Evolutionary conservation across 2,797 vertebrate genomes (phyloP), one percentile per base, ranked within the genome.

Genomic region (Gallirallus australis): DNA sequence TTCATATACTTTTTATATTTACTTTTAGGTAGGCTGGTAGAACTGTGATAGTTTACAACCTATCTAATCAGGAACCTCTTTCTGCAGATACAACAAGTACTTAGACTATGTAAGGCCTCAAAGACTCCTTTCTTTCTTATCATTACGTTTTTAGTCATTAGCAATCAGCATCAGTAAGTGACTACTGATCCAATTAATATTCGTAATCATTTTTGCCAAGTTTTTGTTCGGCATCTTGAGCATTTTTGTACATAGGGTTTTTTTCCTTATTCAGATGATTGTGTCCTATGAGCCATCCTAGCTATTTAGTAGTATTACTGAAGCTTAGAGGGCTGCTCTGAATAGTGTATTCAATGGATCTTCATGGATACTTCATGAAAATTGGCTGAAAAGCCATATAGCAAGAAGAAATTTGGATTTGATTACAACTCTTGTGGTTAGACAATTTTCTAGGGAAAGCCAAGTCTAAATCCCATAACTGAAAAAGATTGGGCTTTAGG

Each of bases 211-310:
- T 57, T 90, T 79, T 61, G 19, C 11, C 24, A 85, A 35, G 5
- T 54, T 17, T 69, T 90, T 65, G 3, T 8, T 30, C 66, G 27
- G 23, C 48, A 82, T n/a, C 17, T 59, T 79, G 16, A 35, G 11
- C 0, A 16, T 52, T 87, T 82, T 65, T 52, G 18, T 60, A 2
- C 8, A 17, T 3, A 28, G 47, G 42, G 45, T 20, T 48, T 0
- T 2, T 31, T 78, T 42, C 72, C 64, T 81, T 1, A 33, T 88
- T 79, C 40, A 47, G 28, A 8, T 66, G 6, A 20, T 52, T 83
- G 42, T 59, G 27, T 42, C 28, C n/a, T 25, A n/a, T 69, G 61
- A 63, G 21, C 12, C 16, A 37, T 17, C 37, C 30, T 50, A 79
- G 37, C 18, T 76, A 47, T 83, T 66, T 20, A 56, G 6, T 3